Evolutionary conservation across 2,113 vertebrate species (phyloP).

Genomic region (Petroica traversi): DNA sequence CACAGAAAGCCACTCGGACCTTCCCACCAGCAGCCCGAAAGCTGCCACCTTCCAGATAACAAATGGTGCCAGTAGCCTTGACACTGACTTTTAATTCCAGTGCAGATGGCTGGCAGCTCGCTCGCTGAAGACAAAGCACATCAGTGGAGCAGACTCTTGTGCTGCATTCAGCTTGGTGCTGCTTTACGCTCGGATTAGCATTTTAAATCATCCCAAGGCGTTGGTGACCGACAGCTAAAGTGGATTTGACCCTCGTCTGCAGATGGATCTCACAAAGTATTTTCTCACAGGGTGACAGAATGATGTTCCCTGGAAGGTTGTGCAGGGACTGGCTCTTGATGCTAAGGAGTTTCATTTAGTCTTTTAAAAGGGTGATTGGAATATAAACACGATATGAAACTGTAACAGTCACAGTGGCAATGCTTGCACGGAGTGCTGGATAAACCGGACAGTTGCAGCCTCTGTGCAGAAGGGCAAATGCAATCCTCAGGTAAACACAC

Average conservation of each 20-base stretch:
- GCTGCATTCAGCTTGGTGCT: accelerated
- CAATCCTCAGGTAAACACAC: neutral
- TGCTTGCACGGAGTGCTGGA: neutral
- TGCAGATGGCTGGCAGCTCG: neutral
- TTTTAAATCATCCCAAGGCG: neutral
- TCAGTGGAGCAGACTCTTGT: neutral
- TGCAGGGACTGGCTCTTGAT: neutral
- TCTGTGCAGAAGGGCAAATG: accelerated
- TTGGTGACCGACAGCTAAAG: accelerated
- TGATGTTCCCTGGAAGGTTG: neutral
- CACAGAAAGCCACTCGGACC: neutral
- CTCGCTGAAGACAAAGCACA: accelerated
- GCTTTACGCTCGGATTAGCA: neutral
- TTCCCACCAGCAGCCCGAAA: neutral
- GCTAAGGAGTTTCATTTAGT: neutral
- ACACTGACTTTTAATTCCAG: neutral
- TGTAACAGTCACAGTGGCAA: no score
- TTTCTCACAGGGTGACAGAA: neutral
- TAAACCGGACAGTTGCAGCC: neutral
- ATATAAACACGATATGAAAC: neutral
- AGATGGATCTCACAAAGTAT: neutral
- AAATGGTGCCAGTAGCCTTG: neutral
- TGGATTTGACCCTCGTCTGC: neutral
- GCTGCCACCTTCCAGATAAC: neutral
- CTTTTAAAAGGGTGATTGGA: neutral